phyloP scores from a whole-genome alignment of 2,888 invertebrate genomes.

The Synergus itoensis region DNA sequence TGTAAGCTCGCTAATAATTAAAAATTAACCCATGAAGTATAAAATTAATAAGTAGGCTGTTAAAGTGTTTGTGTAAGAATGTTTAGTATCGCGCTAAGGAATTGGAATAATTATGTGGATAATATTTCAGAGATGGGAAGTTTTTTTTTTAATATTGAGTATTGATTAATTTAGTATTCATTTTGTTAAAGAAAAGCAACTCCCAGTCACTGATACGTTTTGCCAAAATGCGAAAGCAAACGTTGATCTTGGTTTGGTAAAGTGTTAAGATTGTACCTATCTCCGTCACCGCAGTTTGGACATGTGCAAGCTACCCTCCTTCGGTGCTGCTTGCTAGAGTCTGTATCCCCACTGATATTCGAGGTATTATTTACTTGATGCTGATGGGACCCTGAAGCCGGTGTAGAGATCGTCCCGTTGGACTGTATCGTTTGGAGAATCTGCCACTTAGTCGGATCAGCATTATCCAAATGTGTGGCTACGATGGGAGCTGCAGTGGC shows the following conservation, averaged over 20 bases:
- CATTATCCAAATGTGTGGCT: constrained; percentile 86
- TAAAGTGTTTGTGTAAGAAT: not conserved
- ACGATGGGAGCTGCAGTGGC: constrained; percentile 63
- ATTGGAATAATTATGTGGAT: not conserved
- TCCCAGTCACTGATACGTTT: not conserved
- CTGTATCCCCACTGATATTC: constrained; percentile 59
- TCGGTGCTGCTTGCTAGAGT: constrained; percentile 70
- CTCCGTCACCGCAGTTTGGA: constrained; percentile 96
- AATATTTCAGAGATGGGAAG: not conserved
- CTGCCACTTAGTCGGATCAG: constrained; percentile 90
- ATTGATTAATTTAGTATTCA: not conserved
- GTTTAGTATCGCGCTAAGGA: not conserved
- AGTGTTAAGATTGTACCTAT: constrained; percentile 80
- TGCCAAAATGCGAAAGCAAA: not conserved
- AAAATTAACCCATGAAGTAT: not conserved
- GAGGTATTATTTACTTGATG: constrained; percentile 67
- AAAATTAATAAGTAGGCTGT: not conserved
- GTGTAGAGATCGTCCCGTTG: constrained; percentile 71
- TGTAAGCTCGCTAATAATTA: not conserved
- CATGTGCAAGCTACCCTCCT: constrained; percentile 97
- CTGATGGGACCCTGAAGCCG: constrained; percentile 74
- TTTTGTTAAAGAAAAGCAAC: not conserved
- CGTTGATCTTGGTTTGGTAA: constrained; percentile 9
- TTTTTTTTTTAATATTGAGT: not conserved
- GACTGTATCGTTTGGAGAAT: constrained; percentile 80